phyloP scores from a whole-genome alignment of 2,113 vertebrate species.

The Menidia beryllina region DNA sequence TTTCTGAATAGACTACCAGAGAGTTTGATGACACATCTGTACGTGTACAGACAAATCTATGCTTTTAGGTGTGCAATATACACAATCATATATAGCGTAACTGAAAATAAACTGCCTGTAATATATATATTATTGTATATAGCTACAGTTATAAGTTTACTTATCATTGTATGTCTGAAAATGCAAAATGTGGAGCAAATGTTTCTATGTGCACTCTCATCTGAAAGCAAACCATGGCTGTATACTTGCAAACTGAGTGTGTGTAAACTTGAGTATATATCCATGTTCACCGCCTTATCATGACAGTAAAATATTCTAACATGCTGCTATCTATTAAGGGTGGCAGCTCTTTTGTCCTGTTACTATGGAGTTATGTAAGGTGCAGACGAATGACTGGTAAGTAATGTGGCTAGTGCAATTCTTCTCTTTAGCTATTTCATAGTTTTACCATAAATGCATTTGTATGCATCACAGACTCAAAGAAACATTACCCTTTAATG shows the following conservation, averaged over 20 bases:
- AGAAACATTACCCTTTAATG: too few relatives aligned
- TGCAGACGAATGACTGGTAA: conserved; percentile 59
- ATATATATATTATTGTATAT: too few relatives aligned
- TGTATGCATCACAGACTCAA: not conserved
- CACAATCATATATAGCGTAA: conserved; percentile 17
- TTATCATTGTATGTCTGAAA: not conserved
- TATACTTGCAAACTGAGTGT: not conserved
- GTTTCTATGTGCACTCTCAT: conserved; percentile 2
- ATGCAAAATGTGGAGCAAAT: not conserved
- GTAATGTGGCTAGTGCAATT: conserved; percentile 37
- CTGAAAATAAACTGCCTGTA: conserved; percentile 38
- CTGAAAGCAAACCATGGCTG: conserved; percentile 7
- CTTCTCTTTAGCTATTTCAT: conserved; percentile 14
- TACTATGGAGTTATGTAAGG: conserved; percentile 32
- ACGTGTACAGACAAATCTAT: conserved; percentile 12
- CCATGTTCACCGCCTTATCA: conserved; percentile 52
- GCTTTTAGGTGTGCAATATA: too few relatives aligned
- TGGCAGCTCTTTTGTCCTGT: conserved; percentile 59
- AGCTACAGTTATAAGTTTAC: too few relatives aligned
- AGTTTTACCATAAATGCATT: conserved; percentile 16
- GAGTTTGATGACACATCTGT: not conserved
- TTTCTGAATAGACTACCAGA: conserved; percentile 57
- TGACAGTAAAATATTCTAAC: conserved; percentile 46
- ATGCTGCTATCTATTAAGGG: conserved; percentile 47
- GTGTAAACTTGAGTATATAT: conserved; percentile 9